Conservation (phyloP, 2,797 vertebrate genomes). For the Natrix natrix region DNA sequence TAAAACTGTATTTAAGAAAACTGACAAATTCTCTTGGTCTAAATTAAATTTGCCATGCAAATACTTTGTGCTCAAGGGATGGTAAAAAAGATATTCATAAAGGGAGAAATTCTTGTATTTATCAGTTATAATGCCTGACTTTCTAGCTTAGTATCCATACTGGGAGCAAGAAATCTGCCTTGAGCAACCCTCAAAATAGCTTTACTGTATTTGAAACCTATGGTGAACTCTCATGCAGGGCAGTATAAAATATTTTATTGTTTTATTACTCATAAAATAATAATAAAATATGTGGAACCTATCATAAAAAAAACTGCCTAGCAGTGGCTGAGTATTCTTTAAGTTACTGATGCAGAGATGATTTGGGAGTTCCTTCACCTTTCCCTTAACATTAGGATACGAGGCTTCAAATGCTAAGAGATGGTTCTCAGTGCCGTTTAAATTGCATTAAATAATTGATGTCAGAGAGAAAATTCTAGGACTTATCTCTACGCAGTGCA, state of each 20-base stretch:
- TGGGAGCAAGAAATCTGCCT: slow-evolving; percentile 39
- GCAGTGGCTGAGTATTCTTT: slow-evolving; percentile 34
- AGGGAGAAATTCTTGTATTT: background rate
- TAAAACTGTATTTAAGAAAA: background rate
- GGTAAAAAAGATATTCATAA: background rate
- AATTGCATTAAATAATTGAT: slow-evolving; percentile 34
- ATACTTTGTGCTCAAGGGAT: background rate
- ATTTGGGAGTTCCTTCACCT: background rate
- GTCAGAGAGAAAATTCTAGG: slow-evolving; percentile 8
- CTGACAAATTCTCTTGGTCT: rapidly evolving
- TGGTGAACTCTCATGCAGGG: slow-evolving; percentile 22
- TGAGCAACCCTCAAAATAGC: slow-evolving; percentile 9
- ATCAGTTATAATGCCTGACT: background rate
- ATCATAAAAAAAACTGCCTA: slow-evolving; percentile 28
- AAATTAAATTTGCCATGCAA: background rate
- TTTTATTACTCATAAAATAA: background rate
- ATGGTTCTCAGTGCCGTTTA: slow-evolving; percentile 26
- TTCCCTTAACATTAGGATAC: background rate
- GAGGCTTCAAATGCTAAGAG: background rate
- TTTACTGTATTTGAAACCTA: background rate
- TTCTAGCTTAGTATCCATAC: slow-evolving; percentile 11
- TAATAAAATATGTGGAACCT: slow-evolving; percentile 19
- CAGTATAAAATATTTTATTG: slow-evolving; percentile 27
- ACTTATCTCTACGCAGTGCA: background rate
- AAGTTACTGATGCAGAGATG: background rate